Percentiles rank a stretch among this genome's conserved stretches.
Evolutionary conservation across 2,888 invertebrate genomes (phyloP).

Genomic region (Noctua janthina): DNA sequence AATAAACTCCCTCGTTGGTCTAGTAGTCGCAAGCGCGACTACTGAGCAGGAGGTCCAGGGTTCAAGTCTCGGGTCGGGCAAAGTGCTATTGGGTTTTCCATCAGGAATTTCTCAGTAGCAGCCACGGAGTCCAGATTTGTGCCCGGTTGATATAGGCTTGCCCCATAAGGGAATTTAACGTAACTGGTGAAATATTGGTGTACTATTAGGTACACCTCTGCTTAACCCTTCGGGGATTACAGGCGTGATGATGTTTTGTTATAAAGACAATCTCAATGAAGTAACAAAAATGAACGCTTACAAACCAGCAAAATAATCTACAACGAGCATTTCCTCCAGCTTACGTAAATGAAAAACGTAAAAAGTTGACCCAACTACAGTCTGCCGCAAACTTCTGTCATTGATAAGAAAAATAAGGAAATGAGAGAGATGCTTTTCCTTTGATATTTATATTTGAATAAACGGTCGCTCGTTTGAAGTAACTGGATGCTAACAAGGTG

Average conservation of each 20-base stretch:
- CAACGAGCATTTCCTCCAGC: background rate
- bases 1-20: too few relatives aligned
- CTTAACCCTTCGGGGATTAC: background rate
- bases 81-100: too few relatives aligned
- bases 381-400: slow-evolving; percentile 18
- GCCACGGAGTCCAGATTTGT: too few relatives aligned
- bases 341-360: slow-evolving; percentile 28
- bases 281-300: background rate
- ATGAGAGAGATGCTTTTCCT: slow-evolving; percentile 32
- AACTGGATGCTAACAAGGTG: slow-evolving; percentile 40
- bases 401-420: slow-evolving; percentile 50
- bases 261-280: background rate
- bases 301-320: background rate
- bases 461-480: slow-evolving; percentile 31
- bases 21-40: too few relatives aligned
- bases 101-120: too few relatives aligned
- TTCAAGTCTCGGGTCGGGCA: too few relatives aligned
- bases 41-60: too few relatives aligned
- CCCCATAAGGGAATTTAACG: background rate
- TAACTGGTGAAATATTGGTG: background rate
- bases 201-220: background rate
- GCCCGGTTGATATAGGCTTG: background rate
- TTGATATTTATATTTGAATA: slow-evolving; percentile 54
- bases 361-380: slow-evolving; percentile 23
- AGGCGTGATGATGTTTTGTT: background rate